Base-by-base conservation (phyloP, 2,113 vertebrate species). In the Cephalopterus ornatus region DNA sequence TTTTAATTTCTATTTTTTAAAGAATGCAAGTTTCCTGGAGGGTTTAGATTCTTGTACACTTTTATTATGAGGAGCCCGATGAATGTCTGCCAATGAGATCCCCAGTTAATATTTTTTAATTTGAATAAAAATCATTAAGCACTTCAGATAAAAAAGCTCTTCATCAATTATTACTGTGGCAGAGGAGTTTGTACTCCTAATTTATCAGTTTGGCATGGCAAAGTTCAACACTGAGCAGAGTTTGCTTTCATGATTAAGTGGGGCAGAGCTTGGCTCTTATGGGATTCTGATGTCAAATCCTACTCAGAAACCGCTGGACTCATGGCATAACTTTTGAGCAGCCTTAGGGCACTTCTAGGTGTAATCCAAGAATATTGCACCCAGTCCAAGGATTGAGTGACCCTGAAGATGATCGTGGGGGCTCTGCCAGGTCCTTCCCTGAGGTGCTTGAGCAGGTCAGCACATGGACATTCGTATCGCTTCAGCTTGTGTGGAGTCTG, bases 401-500 rank as follows among this genome's bases (percentile, higher is more conserved):
- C 22, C 47, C 26, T 65, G 92, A 95, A 96, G 93, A 89, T 85
- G 92, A 70, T 80, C 13, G 2, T 79, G 90, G 53, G 90, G 88
- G 44, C 65, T 93, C 79, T 95, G 79, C 76, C 75, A 86, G 55
- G 68, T 95, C 72, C 75, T 95, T 93, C 75, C 73, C 77, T 80
- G 85, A 95, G 79, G 33, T 85, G 72, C 85, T 59, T 28, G 56
- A 1, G 6, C 91, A 94, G 91, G 88, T 95, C 94, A 96, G 92
- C 85, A 62, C 1, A 15, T 74, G 15, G 4, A 44, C 61, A 39
- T 79, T 9, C 55, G 37, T 42, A 14, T 46, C 8, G 85, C 74
- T 93, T 93, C 75, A 47, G 85, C 90, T 85, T 89, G 75, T 14
- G 84, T 88, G 81, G 81, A 83, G 46, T 92, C 93, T 83, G 92